Base-by-base conservation (phyloP, 2,888 invertebrate genomes). In the Aleiodes leptofemur region DNA sequence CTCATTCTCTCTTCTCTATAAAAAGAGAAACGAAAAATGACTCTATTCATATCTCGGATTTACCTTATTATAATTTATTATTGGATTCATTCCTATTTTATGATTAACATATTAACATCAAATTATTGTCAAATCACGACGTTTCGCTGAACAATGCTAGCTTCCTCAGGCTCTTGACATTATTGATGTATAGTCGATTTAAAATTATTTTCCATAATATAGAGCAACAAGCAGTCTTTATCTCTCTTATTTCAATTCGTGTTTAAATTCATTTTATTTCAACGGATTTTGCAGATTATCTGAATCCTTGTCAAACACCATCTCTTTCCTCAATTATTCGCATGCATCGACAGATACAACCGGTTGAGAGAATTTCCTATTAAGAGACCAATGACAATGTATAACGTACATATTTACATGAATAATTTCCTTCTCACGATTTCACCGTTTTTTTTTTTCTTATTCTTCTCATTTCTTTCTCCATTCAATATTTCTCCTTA, bases 341-440 rank as follows among this genome's bases (percentile, higher is more conserved):
- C 64, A 64, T 64, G 64, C 64, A 64, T 43, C 9, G 43, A 43
- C 43, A 43, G 11, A 43, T 34, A 34, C 8, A 23, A 64, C 43
- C 64, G 43, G 64, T 64, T 64, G 48, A 43, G 2, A 43, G 43
- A 16, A 43, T 48, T 23, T 48, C 64, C 64, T 38, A 64, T 23
- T 4, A 64, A 64, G 34, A 64, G 34, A 48, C 14, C 61, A 59
- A 53, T 34, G 57, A 61, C 64, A 31, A 61, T 53, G 29, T 50
- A 56, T 16, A n/a, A 53, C 69, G 29, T 57, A 59, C 72, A 69
- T 48, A 71, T 72, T 77, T 69, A 68, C 16, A 48, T 48, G 14
- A 48, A 64, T 64, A 38, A 13, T n/a, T 64, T 64, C 81, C 84
- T 87, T 87, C 87, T 87, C 87, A 87, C 87, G 87, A 85, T 87